Percentiles rank a stretch among this genome's conserved stretches.
These are phyloP conservation scores for Tapirus indicus DNA, from an alignment of 2,797 vertebrate species.

Conservation along the genomic window DNA sequence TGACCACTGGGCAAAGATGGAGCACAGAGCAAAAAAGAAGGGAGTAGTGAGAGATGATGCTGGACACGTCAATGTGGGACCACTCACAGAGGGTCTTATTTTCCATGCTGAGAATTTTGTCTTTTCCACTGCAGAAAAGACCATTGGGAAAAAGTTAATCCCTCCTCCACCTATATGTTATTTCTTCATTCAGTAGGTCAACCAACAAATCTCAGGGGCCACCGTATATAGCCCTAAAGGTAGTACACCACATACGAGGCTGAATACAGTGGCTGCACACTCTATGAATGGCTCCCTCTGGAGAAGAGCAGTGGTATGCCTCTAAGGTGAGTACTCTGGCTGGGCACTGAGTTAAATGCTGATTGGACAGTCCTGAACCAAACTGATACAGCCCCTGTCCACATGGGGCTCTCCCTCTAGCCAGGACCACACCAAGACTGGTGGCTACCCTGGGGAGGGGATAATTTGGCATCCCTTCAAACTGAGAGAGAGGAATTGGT, in stretches of 20 bases:
- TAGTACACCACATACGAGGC: not conserved
- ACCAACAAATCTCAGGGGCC: not conserved
- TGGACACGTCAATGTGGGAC: not conserved
- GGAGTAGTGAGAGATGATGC: not conserved
- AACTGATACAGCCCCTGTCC: not conserved
- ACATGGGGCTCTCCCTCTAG: accelerated
- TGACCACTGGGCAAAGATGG: not conserved
- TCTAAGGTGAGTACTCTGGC: not conserved
- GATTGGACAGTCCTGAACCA: not conserved
- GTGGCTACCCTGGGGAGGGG: too few species aligned
- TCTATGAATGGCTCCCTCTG: not conserved
- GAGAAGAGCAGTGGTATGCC: not conserved
- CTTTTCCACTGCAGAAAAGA: not conserved
- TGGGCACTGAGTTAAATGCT: not conserved
- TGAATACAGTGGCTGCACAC: not conserved
- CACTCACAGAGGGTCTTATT: not conserved
- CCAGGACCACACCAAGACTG: not conserved
- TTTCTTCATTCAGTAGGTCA: not conserved
- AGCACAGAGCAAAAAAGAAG: not conserved
- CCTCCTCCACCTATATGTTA: not conserved
- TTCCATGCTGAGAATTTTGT: not conserved
- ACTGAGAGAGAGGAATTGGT: not conserved
- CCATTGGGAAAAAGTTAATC: too few species aligned
- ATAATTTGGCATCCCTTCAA: not conserved
- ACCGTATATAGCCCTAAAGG: not conserved